These are phyloP conservation scores for Sitta europaea DNA, from an alignment of 2,113 vertebrate species.

Conservation along the genomic window DNA sequence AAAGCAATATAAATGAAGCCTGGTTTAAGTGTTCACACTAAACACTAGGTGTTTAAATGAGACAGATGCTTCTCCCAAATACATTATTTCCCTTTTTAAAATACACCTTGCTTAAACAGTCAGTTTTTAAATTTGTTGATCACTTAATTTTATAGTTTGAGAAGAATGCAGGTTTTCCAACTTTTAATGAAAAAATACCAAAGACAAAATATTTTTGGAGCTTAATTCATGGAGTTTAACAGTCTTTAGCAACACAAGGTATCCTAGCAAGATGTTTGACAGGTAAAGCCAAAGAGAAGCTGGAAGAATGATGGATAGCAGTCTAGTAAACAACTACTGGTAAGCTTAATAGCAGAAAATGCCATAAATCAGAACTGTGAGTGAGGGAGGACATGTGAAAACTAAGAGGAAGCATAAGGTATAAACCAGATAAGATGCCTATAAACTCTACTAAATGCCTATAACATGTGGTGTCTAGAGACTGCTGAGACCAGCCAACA, in stretches of 20 bases:
- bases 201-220: not conserved
- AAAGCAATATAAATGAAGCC: not conserved
- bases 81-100: not conserved
- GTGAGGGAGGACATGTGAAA: not conserved
- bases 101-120: not conserved
- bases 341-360: not conserved
- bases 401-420: not conserved
- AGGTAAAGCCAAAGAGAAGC: not conserved
- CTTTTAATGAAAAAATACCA: not conserved
- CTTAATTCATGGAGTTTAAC: not conserved
- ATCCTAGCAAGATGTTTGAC: not conserved
- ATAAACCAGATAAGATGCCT: not conserved
- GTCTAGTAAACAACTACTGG: not conserved
- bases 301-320: not conserved
- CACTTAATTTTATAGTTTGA: not conserved
- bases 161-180: not conserved
- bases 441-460: not conserved
- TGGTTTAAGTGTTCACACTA: not conserved
- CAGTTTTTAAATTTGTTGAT: not conserved
- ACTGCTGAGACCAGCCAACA: not conserved
- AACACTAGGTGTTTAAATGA: not conserved
- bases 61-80: not conserved
- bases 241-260: not conserved
- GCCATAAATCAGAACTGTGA: not conserved
- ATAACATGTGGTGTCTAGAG: not conserved